Base-by-base conservation (phyloP, 2,888 invertebrate species). In the Seira sanloemensis region DNA sequence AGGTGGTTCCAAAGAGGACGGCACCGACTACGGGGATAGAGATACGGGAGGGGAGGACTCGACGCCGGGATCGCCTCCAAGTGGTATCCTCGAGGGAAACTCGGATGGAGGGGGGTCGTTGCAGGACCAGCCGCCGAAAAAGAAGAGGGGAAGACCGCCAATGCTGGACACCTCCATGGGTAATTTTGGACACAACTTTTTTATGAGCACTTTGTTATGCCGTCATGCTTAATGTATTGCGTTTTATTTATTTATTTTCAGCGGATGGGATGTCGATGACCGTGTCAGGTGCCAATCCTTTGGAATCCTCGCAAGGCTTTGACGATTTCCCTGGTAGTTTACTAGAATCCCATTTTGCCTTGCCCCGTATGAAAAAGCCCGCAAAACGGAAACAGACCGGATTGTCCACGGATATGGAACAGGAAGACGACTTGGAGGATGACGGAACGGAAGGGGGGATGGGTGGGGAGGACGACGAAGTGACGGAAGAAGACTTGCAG, bases 111-210 rank as follows among this genome's bases (percentile, higher is more conserved):
- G 90, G 65, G 89, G 89, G 54, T 88, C 90, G 1, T 88, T 89
- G 50, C 88, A 89, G 71, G 89, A 90, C 37, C 91, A 92, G 27
- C 92, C 93, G 84, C 93, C 91, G 7, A 94, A 93, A 92, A 93
- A 93, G 89, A 94, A 94, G 90, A 92, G 95, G 65, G 94, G 94
- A 27, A 92, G 94, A 86, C 94, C 94, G 4, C 94, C 94, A 71
- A 92, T 94, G 90, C 94, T 91, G 72, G 88, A 88, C n/a, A 24
- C 87, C 2, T 80, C 88, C 0, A 79, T 86, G 74, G 85, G 88
- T 88, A 83, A 75, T 19, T 67, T 23, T 65, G 7, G 9, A n/a
- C 21, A 65, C 65, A n/a, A n/a, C n/a, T n/a, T n/a, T n/a, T n/a
- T n/a, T n/a, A n/a, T n/a, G n/a, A n/a, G n/a, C n/a, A n/a, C n/a